Percentiles rank a stretch among this genome's conserved stretches.
These are phyloP conservation scores for Tachina fera DNA, from an alignment of 2,888 invertebrate genomes.

Conservation along the genomic window DNA sequence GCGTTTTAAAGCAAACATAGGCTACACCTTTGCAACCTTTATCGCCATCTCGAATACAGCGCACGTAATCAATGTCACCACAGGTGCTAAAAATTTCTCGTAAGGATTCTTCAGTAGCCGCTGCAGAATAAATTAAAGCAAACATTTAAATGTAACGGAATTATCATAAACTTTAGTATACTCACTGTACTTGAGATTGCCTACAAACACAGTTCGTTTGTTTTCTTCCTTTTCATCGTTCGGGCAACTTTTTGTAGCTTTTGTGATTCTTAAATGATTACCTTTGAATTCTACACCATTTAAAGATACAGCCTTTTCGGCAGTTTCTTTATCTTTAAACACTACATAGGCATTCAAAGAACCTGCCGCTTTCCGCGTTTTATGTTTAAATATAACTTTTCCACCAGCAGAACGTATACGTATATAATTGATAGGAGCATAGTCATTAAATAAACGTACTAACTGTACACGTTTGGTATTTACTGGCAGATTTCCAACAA, in stretches of 20 bases:
- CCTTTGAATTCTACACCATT: constrained; percentile 80
- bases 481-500: constrained; percentile 81
- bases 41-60: constrained; percentile 78
- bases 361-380: constrained; percentile 77
- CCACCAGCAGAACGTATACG: constrained; percentile 80
- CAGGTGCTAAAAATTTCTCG: constrained; percentile 81
- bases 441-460: constrained; percentile 76
- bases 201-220: constrained; percentile 80
- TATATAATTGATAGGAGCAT: constrained; percentile 76
- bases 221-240: constrained; percentile 69
- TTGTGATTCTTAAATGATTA: constrained; percentile 79
- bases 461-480: constrained; percentile 81
- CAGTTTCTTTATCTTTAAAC: constrained; percentile 75
- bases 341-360: constrained; percentile 80
- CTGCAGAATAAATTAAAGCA: constrained; percentile 73
- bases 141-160: not conserved
- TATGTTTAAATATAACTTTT: constrained; percentile 78
- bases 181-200: constrained; percentile 82
- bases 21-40: constrained; percentile 82
- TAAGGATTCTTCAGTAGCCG: constrained; percentile 80
- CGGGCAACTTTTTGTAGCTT: constrained; percentile 68
- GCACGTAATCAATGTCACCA: constrained; percentile 82
- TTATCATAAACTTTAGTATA: constrained; percentile 23
- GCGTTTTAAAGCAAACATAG: constrained; percentile 80
- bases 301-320: constrained; percentile 76